Base-by-base conservation (phyloP, 2,888 invertebrate genomes). In the Shargacucullia verbasci region DNA sequence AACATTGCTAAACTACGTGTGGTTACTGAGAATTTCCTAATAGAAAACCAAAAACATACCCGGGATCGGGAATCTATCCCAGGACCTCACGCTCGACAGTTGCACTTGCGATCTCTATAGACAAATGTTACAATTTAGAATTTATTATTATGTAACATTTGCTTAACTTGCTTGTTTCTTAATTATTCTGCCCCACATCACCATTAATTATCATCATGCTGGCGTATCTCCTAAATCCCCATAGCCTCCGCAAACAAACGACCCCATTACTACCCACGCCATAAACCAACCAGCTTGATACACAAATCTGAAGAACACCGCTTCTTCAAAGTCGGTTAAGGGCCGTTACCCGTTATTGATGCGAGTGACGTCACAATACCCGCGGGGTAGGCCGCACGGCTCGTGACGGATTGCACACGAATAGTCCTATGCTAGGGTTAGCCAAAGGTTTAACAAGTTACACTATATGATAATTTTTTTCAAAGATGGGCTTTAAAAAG, bases 311-410 rank as follows among this genome's bases (percentile, higher is more conserved):
- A 50, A 41, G 43, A 41, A 27, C 56, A 52, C 13, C 34, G 49
- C 52, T 62, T 55, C 59, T 62, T 53, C 61, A 65, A 73, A 58
- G 73, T 72, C 66, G 52, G 70, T 57, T 59, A 60, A 59, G 73
- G 73, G 48, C 57, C 49, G 57, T 58, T 60, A 59, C 47, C 61
- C 49, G 66, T 66, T 73, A 69, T 59, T 54, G 60, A 62, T 58
- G 62, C 29, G 29, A 14, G 56, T 60, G 56, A 72, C 62, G 49
- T 52, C 65, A 59, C 53, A 12, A 25, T 12, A 15, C 27, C 39
- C 55, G 12, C 38, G 34, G 57, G 53, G 44, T 48, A 37, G 43
- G 41, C 54, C 45, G 38, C 43, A 34, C 45, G 31, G 15, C 46
- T 43, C 47, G 45, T 69, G 73, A 69, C 54, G 47, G 59, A 72